These are phyloP conservation scores for Chionodraco myersi DNA, from an alignment of 2,113 vertebrate genomes.

Conservation along the genomic window DNA sequence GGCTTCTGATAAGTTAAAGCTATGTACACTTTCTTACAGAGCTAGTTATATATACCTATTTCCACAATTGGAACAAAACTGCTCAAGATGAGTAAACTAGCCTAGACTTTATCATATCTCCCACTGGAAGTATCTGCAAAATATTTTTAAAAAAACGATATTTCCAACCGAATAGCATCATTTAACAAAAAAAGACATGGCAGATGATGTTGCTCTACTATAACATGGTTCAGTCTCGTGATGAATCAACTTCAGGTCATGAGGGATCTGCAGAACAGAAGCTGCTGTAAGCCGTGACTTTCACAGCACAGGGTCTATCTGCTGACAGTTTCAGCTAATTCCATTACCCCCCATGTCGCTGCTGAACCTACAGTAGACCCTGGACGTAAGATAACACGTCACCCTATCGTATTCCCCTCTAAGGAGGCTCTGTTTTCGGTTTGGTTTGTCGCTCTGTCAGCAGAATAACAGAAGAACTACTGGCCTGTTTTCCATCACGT, in stretches of 20 bases:
- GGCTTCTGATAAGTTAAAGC: neutral
- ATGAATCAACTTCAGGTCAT: constrained; percentile 2
- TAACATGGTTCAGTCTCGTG: constrained; percentile 2
- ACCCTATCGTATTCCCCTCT: neutral
- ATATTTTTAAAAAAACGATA: neutral
- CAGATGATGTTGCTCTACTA: neutral
- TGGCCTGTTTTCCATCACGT: neutral
- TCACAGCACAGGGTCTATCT: constrained; percentile 11
- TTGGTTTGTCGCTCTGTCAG: neutral
- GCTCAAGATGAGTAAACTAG: neutral
- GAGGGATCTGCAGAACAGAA: constrained; percentile 12
- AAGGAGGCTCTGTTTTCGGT: neutral
- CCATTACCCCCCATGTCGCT: constrained; percentile 5
- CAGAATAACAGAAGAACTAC: no score
- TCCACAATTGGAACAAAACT: neutral
- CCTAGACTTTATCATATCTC: neutral
- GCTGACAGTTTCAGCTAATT: constrained; percentile 14
- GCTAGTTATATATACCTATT: neutral
- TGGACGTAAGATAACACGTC: neutral
- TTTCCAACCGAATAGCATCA: neutral
- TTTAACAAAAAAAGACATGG: neutral
- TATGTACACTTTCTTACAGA: neutral
- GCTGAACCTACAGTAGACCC: neutral
- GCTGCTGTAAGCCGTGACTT: neutral
- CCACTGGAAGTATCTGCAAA: neutral